phyloP scores from a whole-genome alignment of 2,888 invertebrate species.

The Pediacus dermestoides region DNA sequence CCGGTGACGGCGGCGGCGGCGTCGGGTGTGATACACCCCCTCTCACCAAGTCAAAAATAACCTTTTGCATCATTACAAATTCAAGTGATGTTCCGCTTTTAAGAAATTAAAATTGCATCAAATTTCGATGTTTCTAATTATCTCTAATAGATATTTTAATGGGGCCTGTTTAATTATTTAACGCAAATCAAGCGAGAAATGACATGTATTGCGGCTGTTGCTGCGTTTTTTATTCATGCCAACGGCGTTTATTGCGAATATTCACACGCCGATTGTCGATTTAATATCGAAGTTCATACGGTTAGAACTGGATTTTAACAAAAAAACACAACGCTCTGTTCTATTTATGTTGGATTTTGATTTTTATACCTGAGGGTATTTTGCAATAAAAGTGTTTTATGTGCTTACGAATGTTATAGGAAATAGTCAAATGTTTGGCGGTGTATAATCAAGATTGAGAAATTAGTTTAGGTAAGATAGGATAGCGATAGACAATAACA shows the following conservation, averaged over 20 bases:
- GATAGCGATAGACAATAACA: too few species aligned
- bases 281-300: too few species aligned
- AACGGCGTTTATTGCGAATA: conserved; percentile 1
- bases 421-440: too few species aligned
- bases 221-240: not conserved
- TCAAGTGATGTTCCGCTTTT: conserved; percentile 40
- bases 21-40: too few species aligned
- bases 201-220: conserved; percentile 6
- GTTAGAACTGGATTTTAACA: too few species aligned
- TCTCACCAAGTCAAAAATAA: conserved; percentile 35
- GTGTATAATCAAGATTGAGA: too few species aligned
- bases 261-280: conserved; percentile 3
- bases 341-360: too few species aligned
- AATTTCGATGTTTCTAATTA: conserved; percentile 45
- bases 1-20: conserved; percentile 14
- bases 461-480: too few species aligned
- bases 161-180: conserved; percentile 33
- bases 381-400: too few species aligned
- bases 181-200: conserved; percentile 29
- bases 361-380: too few species aligned
- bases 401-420: too few species aligned
- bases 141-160: conserved; percentile 39
- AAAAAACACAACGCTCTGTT: too few species aligned
- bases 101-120: conserved; percentile 46
- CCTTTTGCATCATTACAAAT: conserved; percentile 30